Base-by-base conservation (phyloP, 2,113 vertebrate genomes). In the Junco hyemalis region DNA sequence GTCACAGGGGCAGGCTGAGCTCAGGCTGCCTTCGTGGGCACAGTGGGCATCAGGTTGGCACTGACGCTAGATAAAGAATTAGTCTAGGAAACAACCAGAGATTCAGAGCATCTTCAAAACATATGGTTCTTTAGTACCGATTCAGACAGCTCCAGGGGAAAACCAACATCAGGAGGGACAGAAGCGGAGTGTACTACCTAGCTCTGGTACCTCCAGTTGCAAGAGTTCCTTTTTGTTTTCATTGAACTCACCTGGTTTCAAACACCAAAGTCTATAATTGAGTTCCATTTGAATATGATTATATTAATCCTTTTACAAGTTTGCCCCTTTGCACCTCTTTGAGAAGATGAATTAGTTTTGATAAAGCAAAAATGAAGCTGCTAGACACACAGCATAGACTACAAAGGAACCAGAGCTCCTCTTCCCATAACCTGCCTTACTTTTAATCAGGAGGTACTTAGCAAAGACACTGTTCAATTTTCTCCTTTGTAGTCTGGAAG, bases 131-230 rank as follows among this genome's bases (percentile, higher is more conserved):
- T 69, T n/a, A n/a, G 9, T 38, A 20, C 6, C 23, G 63, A 61
- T 21, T 29, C 65, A 72, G 48, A 4, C 26, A 31, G 22, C 1
- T 6, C 8, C 35, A 38, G 2, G 56, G 44, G 12, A 10, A 14
- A 72, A 38, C 1, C 1, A 51, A 11, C 8, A 36, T 11, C 0
- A 1, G 8, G 1, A 33, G 2, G 6, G 80, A 26, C 5, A 14
- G 50, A 57, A 56, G 22, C 53, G 25, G 21, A 66, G 47, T 47
- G 24, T 61, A 54, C 2, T 47, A 29, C 31, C 38, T 63, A 15
- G 16, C 13, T 25, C 38, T 82, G 19, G 25, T 40, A 6, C 22
- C 9, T 71, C 31, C 33, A 38, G 47, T 38, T 9, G 5, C 20
- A 69, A 22, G 11, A 31, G 20, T 19, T 40, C 20, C 12, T 11